Base-by-base conservation (phyloP, 2,888 invertebrate genomes). In the Amphimallon solstitiale region DNA sequence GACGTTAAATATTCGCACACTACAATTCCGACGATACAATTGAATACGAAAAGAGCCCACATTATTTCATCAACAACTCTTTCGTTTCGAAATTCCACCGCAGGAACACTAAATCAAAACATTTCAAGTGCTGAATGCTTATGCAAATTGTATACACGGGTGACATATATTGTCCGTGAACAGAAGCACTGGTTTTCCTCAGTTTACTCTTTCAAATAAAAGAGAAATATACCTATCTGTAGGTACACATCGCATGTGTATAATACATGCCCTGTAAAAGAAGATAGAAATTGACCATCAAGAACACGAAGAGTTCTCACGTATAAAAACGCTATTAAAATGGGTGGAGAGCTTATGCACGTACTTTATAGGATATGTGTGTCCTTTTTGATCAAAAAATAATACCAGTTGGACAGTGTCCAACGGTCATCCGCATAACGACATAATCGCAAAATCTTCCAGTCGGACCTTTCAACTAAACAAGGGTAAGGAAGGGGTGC, bases 371-470 rank as follows among this genome's bases (percentile, higher is more conserved):
- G 29, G 29, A 7, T 29, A 40, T 56, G 52, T 37, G 51, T 51
- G 52, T 40, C 40, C 21, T 56, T 9, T 48, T 56, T 54, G 37
- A 38, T 48, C 23, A 49, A 59, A 65, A 49, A 60, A 65, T 60
- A 63, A 63, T 52, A 65, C 65, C 59, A 65, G 64, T 64, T 56
- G 64, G 64, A 56, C 46, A 56, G 56, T 56, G 56, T 56, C 51
- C 78, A 80, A 81, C 81, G 81, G 81, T 80, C 81, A 80, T 74
- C 78, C 74, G 75, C 78, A 80, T 82, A 82, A 82, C 82, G 82
- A 82, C 82, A 82, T 82, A 82, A 82, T 82, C 82, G 79, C 40
- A 56, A 56, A 56, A 56, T 60, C 61, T 45, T 35, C 14, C 56
- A 56, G 56, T 40, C 40, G 40, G 6, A 7, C 56, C 12, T 19